Evolutionary conservation across 2,797 vertebrate genomes (phyloP).

Genomic region (Chiroxiphia lanceolata): DNA sequence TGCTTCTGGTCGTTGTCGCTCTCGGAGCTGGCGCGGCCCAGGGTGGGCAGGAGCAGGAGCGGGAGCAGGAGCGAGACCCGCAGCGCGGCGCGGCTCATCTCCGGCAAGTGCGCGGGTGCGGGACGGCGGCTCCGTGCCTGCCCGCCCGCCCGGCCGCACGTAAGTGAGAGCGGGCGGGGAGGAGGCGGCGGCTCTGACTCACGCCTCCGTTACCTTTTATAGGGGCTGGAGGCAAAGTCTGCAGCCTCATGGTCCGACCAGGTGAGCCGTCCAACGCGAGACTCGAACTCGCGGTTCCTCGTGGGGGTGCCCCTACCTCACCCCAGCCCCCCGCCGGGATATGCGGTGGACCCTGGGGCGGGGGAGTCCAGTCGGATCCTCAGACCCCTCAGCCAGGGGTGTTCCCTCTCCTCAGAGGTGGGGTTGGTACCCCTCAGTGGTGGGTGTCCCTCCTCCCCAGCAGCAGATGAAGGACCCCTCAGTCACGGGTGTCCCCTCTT

Average conservation of each 20-base stretch:
- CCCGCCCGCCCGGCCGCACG: background rate
- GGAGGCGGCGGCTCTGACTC: conserved; percentile 51
- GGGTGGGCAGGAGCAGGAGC: background rate
- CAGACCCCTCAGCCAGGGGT: rapidly evolving
- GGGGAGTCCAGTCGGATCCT: background rate
- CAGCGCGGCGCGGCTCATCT: conserved; percentile 35
- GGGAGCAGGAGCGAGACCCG: background rate
- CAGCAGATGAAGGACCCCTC: background rate
- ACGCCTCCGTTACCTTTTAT: conserved; percentile 64
- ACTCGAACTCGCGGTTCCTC: rapidly evolving
- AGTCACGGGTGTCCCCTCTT: background rate
- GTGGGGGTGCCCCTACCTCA: background rate
- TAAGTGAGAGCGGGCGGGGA: conserved; percentile 56
- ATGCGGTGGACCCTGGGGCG: background rate
- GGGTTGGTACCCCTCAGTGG: rapidly evolving
- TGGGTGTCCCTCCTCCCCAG: background rate
- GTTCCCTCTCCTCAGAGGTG: background rate
- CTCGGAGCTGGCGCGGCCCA: background rate
- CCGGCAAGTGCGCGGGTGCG: conserved; percentile 29
- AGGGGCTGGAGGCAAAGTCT: conserved; percentile 55
- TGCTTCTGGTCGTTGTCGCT: background rate
- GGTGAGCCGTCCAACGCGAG: background rate
- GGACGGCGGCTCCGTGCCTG: conserved; percentile 21
- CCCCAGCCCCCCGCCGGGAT: background rate
- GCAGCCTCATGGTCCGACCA: background rate